These are phyloP conservation scores for Corythornis vintsioides DNA, from an alignment of 2,113 vertebrate species.

Conservation along the genomic window DNA sequence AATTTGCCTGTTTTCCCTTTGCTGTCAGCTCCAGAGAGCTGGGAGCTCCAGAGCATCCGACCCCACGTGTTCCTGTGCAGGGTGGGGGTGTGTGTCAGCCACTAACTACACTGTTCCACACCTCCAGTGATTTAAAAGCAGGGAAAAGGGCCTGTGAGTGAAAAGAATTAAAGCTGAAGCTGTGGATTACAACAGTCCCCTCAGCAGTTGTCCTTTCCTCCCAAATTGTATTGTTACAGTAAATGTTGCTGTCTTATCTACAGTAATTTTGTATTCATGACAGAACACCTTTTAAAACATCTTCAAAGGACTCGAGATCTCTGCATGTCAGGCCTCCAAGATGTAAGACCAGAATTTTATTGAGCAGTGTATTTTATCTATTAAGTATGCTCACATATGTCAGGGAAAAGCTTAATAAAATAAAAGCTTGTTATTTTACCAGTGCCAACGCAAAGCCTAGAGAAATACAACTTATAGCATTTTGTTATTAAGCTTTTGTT, in stretches of 20 bases:
- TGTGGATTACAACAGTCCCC: not conserved
- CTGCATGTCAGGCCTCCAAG: not conserved
- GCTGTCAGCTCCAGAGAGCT: not conserved
- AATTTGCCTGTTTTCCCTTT: not conserved
- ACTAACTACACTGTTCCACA: not conserved
- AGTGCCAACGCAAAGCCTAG: not conserved
- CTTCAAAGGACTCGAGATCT: not conserved
- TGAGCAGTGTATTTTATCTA: not conserved
- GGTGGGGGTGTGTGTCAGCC: fast-evolving
- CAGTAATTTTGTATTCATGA: not conserved
- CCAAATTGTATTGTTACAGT: not conserved
- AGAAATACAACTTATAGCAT: not conserved
- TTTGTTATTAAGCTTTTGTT: not conserved
- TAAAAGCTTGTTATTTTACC: not conserved
- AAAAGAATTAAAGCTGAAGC: not conserved
- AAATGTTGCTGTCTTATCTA: not conserved
- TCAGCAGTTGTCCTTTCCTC: not conserved
- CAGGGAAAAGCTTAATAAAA: not conserved
- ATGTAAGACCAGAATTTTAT: not conserved
- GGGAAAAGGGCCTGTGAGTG: not conserved
- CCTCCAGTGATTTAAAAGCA: not conserved
- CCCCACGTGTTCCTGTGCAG: not conserved
- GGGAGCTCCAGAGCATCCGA: not conserved
- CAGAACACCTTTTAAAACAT: not conserved
- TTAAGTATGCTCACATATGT: not conserved